Conservation (phyloP, 2,797 vertebrate genomes). For the Liparis tanakae region DNA sequence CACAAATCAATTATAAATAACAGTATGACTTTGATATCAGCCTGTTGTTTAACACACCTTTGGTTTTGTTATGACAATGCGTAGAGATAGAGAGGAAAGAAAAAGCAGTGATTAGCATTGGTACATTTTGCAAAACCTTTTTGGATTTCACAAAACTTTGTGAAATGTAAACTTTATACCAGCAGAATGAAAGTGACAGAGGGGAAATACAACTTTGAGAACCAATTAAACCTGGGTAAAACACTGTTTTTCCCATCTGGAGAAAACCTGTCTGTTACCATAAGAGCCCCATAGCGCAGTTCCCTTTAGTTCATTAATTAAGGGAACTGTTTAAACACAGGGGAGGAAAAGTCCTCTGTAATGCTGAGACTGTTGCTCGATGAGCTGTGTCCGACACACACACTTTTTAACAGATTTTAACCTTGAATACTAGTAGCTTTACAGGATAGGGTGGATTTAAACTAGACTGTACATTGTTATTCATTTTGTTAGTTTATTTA, state of each 20-base stretch:
- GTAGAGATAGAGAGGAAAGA: neutral
- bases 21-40: neutral
- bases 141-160: slow-evolving; percentile 17
- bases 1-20: neutral
- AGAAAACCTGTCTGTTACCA: slow-evolving; percentile 87
- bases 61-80: slow-evolving; percentile 3
- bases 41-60: neutral
- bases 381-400: slow-evolving; percentile 59
- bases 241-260: slow-evolving; percentile 89
- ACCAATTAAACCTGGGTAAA: slow-evolving; percentile 91
- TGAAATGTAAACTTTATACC: slow-evolving; percentile 19
- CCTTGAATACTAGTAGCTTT: slow-evolving; percentile 34
- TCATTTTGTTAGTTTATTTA: slow-evolving; percentile 26
- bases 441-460: slow-evolving; percentile 23
- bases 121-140: slow-evolving; percentile 13
- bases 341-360: slow-evolving; percentile 81
- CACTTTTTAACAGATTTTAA: slow-evolving; percentile 35
- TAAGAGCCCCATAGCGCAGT: slow-evolving; percentile 79
- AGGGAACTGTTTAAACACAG: slow-evolving; percentile 81
- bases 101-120: neutral
- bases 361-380: slow-evolving; percentile 58
- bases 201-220: slow-evolving; percentile 85
- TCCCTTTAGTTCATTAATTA: slow-evolving; percentile 89
- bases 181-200: neutral
- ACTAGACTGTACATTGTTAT: slow-evolving; percentile 1